phyloP scores from a whole-genome alignment of 1,140 invertebrate genomes.

The Tribolium madens region DNA sequence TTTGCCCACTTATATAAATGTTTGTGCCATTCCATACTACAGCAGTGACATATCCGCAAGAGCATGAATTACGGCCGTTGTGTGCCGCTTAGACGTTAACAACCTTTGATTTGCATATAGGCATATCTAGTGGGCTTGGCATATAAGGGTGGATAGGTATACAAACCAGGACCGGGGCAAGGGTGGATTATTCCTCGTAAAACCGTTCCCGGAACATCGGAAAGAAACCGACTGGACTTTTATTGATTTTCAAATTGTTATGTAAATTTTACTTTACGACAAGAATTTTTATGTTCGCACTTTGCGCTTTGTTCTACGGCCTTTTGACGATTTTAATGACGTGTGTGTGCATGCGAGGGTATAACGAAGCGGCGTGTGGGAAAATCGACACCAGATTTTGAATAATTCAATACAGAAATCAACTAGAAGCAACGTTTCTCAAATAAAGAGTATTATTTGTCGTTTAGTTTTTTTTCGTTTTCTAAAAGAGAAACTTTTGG shows the following conservation, averaged over 20 bases:
- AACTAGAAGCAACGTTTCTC: too few species aligned
- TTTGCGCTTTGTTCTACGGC: constrained; percentile 14
- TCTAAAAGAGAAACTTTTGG: too few species aligned
- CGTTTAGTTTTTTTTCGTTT: too few species aligned
- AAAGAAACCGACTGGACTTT: constrained; percentile 4
- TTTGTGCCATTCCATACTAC: constrained; percentile 19
- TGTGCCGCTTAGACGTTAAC: constrained; percentile 9
- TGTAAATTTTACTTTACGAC: constrained; percentile 24
- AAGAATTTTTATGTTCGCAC: constrained; percentile 12
- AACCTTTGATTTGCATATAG: constrained; percentile 5
- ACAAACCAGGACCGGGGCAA: background rate
- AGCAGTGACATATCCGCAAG: constrained; percentile 17
- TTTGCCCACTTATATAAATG: constrained; percentile 24
- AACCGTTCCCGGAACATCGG: background rate
- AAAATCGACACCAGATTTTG: too few species aligned
- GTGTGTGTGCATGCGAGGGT: background rate
- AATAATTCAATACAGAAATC: too few species aligned
- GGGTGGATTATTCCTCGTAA: background rate
- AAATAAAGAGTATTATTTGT: too few species aligned
- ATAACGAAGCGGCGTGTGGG: too few species aligned
- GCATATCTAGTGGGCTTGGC: constrained; percentile 8
- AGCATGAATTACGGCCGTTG: background rate
- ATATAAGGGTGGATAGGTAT: constrained; percentile 2
- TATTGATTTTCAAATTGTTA: constrained; percentile 33
- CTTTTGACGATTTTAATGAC: background rate